Base-by-base conservation (phyloP, 2,888 invertebrate genomes). In the Mythimna ferrago region DNA sequence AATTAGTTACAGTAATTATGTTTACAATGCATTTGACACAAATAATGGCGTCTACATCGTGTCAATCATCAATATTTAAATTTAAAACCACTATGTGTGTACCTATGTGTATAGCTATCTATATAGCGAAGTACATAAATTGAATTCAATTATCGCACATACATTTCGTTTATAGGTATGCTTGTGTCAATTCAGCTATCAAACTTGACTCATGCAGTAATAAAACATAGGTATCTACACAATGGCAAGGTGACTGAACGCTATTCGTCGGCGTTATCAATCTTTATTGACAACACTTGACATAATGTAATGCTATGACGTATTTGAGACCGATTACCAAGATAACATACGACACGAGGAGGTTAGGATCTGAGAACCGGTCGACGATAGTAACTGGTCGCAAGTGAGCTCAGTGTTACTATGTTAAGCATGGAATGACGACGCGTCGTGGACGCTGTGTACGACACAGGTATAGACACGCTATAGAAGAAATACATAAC, bases 391-490 rank as follows among this genome's bases (percentile, higher is more conserved):
- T 69, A 71, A 51, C 62, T 53, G n/a, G 71, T 61, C 54, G 32
- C 32, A 38, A 51, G 35, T 61, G 66, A 74, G 62, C 78, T 88
- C 88, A 91, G 90, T 92, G 70, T 84, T 71, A 81, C 76, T 78
- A 82, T 83, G 84, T 84, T 84, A 77, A 84, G 85, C 86, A 81
- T 78, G 73, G 81, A 65, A 86, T 60, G 68, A 86, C 82, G 90
- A 90, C 91, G 91, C 84, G 70, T 75, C 68, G 78, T 79, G 58
- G 64, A 66, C 68, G 73, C 58, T 38, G 68, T 58, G 66, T 10
- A 62, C 26, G 60, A 71, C 11, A 57, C 32, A 60, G 62, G 35
- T 73, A 71, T 58, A 72, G 51, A 44, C 38, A 57, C 7, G 32
- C 44, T 71, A n/a, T 54, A 74, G 65, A 63, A 54, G 6, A 41